These are phyloP conservation scores for Trichonephila inaurata DNA, from an alignment of 1,140 invertebrate species.

Conservation along the genomic window DNA sequence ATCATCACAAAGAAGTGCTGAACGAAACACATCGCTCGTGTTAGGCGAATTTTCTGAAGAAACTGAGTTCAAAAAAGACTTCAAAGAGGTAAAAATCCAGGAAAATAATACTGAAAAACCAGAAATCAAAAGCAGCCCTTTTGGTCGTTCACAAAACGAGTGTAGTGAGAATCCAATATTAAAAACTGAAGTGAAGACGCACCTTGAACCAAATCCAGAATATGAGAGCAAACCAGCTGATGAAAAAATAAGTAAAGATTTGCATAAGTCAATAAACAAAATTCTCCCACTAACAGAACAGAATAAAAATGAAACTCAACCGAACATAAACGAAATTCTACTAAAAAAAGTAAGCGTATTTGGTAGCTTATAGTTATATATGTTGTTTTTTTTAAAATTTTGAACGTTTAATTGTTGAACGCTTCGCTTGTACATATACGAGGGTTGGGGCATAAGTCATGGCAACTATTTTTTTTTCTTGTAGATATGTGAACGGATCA, in stretches of 20 bases:
- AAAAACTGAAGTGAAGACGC: background rate
- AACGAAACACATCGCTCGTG: background rate
- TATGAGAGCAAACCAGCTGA: background rate
- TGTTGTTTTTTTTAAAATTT: no score
- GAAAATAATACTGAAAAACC: background rate
- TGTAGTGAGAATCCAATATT: background rate
- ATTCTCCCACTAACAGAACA: background rate
- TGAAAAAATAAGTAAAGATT: background rate
- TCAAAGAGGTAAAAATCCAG: background rate
- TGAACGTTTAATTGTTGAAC: no score
- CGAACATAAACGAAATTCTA: no score
- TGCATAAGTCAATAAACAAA: background rate
- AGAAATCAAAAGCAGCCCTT: background rate
- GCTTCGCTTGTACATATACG: no score
- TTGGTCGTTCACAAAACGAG: background rate
- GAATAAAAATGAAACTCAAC: background rate
- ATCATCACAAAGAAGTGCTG: background rate
- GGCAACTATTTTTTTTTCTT: no score
- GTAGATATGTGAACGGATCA: no score
- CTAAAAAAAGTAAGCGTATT: no score
- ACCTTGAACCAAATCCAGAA: background rate
- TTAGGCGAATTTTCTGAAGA: background rate
- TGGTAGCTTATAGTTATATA: no score
- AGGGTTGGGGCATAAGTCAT: no score
- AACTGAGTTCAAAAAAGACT: background rate